Evolutionary conservation across 1,140 invertebrate genomes (phyloP).

Genomic region (Drosophila ananassae): DNA sequence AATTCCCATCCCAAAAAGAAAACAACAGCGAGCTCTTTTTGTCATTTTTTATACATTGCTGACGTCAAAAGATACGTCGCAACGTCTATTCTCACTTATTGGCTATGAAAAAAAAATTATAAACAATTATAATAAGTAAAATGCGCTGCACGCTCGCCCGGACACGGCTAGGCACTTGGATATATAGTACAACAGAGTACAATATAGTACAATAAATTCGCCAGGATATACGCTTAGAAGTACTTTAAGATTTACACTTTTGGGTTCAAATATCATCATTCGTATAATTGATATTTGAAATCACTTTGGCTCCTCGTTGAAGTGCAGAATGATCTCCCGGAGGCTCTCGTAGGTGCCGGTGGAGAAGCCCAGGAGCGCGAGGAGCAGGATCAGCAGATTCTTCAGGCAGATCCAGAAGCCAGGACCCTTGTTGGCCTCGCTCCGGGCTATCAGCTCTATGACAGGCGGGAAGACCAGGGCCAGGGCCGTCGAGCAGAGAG

Average conservation of each 20-base stretch:
- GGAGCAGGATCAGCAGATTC: constrained; percentile 87
- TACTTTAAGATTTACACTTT: not conserved
- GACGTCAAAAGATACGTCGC: constrained; percentile 49
- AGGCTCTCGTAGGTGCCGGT: constrained; percentile 91
- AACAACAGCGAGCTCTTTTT: constrained; percentile 5
- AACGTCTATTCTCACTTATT: constrained; percentile 46
- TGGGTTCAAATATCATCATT: too few relatives aligned
- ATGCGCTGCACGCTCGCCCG: constrained; percentile 38
- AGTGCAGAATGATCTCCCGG: constrained; percentile 85
- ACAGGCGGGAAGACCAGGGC: constrained; percentile 96
- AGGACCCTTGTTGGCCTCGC: constrained; percentile 85
- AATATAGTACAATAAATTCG: not conserved
- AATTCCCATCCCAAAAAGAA: not conserved
- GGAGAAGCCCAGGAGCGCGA: constrained; percentile 89
- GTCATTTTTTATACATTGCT: constrained; percentile 11
- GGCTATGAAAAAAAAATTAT: constrained; percentile 26
- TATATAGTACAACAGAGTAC: not conserved
- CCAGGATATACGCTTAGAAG: not conserved
- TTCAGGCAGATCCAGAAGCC: constrained; percentile 85
- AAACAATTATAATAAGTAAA: constrained; percentile 47
- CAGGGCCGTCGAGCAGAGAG: constrained; percentile 93
- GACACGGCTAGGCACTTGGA: constrained; percentile 14
- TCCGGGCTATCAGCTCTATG: constrained; percentile 90
- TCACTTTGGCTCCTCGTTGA: constrained; percentile 61
- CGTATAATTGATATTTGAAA: constrained; percentile 2